Conservation (phyloP, 2,888 invertebrate genomes). For the Dione vanillae region DNA sequence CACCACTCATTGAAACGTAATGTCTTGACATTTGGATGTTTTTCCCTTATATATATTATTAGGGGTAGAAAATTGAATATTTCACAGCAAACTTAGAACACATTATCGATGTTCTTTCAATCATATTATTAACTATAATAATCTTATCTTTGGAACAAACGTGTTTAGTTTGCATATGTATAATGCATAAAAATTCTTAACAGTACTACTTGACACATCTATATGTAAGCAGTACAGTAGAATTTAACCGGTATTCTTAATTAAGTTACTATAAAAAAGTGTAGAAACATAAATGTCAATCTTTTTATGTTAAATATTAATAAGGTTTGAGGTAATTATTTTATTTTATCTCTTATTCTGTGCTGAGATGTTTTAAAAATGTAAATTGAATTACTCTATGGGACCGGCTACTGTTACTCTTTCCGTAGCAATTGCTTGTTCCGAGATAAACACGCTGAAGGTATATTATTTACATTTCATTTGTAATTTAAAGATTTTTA, state of each 20-base stretch:
- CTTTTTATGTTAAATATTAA: constrained; percentile 55
- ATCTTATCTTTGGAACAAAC: constrained; percentile 35
- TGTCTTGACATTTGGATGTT: too few species aligned
- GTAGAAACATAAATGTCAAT: constrained; percentile 52
- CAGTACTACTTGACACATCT: neutral
- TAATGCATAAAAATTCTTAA: constrained; percentile 16
- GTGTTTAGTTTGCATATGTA: constrained; percentile 46
- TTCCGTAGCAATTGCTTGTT: constrained; percentile 24
- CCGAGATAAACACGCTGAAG: constrained; percentile 7
- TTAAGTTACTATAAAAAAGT: constrained; percentile 53
- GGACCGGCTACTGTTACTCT: constrained; percentile 40
- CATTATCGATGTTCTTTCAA: neutral
- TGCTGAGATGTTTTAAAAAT: constrained; percentile 56
- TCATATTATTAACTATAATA: constrained; percentile 5
- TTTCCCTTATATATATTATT: too few species aligned
- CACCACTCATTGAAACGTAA: too few species aligned
- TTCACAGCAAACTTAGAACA: too few species aligned
- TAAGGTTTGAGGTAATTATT: constrained; percentile 56
- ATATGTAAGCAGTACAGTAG: neutral
- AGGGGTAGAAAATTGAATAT: too few species aligned
- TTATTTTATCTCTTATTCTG: constrained; percentile 53
- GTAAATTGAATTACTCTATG: constrained; percentile 53
- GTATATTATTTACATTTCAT: neutral
- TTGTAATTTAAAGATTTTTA: neutral
- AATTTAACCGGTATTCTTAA: constrained; percentile 51